These are phyloP conservation scores for Oreochromis aureus DNA, from an alignment of 2,113 vertebrate species.

Conservation along the genomic window DNA sequence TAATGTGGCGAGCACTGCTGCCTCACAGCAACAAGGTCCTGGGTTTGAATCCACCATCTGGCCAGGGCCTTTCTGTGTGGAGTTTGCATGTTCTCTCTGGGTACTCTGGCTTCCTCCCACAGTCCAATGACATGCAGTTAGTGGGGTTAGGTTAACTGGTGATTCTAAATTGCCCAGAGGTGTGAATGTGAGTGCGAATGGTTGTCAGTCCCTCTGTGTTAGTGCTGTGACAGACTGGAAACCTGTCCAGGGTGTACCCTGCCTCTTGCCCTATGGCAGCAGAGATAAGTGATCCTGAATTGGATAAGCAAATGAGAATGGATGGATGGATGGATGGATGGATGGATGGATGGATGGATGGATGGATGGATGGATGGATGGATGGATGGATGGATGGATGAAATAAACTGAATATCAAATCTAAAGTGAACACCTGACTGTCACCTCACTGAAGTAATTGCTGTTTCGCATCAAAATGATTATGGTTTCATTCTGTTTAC, in stretches of 20 bases:
- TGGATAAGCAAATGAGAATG: background rate
- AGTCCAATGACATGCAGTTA: background rate
- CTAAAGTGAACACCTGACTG: background rate
- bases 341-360: background rate
- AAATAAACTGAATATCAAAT: background rate
- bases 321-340: background rate
- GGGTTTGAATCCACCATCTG: background rate
- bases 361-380: background rate
- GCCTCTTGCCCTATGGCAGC: background rate
- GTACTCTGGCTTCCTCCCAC: background rate
- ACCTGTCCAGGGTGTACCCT: background rate
- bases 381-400: background rate
- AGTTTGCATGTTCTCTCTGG: background rate
- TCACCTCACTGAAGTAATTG: background rate
- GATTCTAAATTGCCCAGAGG: background rate
- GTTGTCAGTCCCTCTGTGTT: background rate
- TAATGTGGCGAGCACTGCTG: background rate
- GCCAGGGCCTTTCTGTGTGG: fast-evolving
- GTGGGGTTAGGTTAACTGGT: background rate
- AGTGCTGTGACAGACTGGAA: background rate
- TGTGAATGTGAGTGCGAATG: background rate
- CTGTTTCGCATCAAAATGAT: background rate
- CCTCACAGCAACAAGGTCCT: background rate
- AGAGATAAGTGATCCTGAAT: background rate
- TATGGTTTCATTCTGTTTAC: background rate